Base-by-base conservation (phyloP, 2,888 invertebrate species). In the Nomada flava region DNA sequence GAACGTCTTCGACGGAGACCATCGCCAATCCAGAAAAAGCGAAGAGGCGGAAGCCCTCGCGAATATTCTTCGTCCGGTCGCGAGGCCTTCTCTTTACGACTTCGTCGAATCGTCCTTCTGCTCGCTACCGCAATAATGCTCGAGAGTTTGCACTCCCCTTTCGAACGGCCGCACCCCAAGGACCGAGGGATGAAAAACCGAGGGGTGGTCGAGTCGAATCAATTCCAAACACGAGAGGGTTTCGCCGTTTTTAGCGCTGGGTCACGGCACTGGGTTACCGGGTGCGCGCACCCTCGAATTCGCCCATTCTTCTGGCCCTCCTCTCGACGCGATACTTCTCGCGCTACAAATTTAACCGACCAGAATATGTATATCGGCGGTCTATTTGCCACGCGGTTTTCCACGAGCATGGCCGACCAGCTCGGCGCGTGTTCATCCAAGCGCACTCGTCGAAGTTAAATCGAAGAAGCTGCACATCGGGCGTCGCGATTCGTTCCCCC, bases 211-310 rank as follows among this genome's bases (percentile, higher is more conserved):
- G 85, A 26, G 79, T 78, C 87, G 86, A 90, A 90, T 90, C 90
- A 90, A 90, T 90, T 89, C 86, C 89, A 87, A 90, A 89, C 87
- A 88, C 82, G 72, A 73, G 82, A 81, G 84, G 79, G 76, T 84
- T 86, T 83, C 81, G 85, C 82, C 82, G 83, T 80, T 89, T 85
- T 63, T 84, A 82, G 76, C 75, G 82, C 76, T 83, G 84, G 89
- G 84, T 88, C 86, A 84, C 83, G 86, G 81, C 74, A 89, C 86
- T 89, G 83, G 89, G 88, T 89, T 89, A 89, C 86, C 86, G 87
- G 89, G 89, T 89, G 88, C 70, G 65, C 73, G 63, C 74, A 79
- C 77, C 78, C 80, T 83, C 80, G 52, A 78, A 62, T 82, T 71
- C 62, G 57, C 73, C 60, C 75, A 20, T 76, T 71, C 79, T 76